These are phyloP conservation scores for Oryzias dopingdopingensis DNA, from an alignment of 2,797 vertebrate species.

Conservation along the genomic window DNA sequence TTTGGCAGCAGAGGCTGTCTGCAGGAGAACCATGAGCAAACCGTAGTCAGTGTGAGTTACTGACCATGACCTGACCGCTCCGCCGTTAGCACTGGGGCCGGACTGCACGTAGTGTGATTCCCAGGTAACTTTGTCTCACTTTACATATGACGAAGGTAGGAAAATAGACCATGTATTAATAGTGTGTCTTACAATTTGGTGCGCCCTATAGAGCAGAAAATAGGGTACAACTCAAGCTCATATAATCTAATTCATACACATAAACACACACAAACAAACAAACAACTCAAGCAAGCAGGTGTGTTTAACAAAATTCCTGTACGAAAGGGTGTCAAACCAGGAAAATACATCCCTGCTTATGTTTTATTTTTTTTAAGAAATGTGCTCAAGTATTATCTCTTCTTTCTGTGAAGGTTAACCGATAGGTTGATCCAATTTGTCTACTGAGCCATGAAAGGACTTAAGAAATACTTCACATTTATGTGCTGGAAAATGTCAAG, in stretches of 20 bases:
- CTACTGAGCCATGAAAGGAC: constrained; percentile 72
- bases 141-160: too few species aligned
- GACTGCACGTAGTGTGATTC: too few species aligned
- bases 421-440: constrained; percentile 81
- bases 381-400: constrained; percentile 70
- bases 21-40: too few species aligned
- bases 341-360: constrained; percentile 53
- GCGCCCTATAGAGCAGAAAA: too few species aligned
- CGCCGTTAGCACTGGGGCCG: too few species aligned
- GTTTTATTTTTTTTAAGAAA: constrained; percentile 64
- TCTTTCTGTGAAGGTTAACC: constrained; percentile 77
- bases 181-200: too few species aligned
- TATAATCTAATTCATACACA: constrained; percentile 7
- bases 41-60: too few species aligned
- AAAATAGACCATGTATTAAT: too few species aligned
- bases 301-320: constrained; percentile 29
- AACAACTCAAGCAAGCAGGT: constrained; percentile 23
- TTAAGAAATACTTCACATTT: constrained; percentile 78
- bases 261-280: constrained; percentile 6
- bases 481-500: constrained; percentile 75
- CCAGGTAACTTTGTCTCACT: too few species aligned
- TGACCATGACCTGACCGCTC: too few species aligned
- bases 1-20: too few species aligned
- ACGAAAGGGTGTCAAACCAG: constrained; percentile 57
- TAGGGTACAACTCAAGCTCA: too few species aligned